These are phyloP conservation scores for Watsonalla binaria DNA, from an alignment of 2,888 invertebrate species.

Conservation along the genomic window DNA sequence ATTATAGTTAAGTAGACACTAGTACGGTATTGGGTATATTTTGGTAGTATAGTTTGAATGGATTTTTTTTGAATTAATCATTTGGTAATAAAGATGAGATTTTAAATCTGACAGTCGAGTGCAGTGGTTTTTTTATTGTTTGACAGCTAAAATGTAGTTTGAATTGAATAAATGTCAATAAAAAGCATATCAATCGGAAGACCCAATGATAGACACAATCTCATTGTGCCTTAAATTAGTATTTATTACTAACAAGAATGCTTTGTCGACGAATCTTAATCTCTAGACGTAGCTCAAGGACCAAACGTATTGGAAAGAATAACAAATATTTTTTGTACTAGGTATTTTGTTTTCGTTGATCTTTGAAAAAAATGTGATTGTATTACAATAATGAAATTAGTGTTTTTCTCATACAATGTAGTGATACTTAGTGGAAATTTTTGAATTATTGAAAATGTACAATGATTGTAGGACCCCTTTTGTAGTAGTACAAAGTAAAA, in stretches of 20 bases:
- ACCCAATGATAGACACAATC: constrained; percentile 55
- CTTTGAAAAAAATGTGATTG: constrained; percentile 31
- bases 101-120: neutral
- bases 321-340: constrained; percentile 70
- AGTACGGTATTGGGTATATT: constrained; percentile 57
- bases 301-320: constrained; percentile 61
- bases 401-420: constrained; percentile 32
- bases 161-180: constrained; percentile 31
- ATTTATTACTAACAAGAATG: constrained; percentile 34
- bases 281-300: constrained; percentile 59
- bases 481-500: constrained; percentile 70
- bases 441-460: constrained; percentile 40
- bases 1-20: constrained; percentile 54
- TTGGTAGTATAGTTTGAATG: constrained; percentile 20
- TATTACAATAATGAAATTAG: constrained; percentile 36
- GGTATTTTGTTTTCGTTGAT: constrained; percentile 54
- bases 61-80: constrained; percentile 8
- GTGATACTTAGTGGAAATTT: constrained; percentile 47
- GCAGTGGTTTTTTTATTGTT: neutral
- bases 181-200: constrained; percentile 62
- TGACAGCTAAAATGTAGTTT: constrained; percentile 38
- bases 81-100: constrained; percentile 6
- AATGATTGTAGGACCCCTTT: constrained; percentile 45
- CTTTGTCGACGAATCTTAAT: constrained; percentile 35
- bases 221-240: constrained; percentile 69